phyloP scores from a whole-genome alignment of 2,888 invertebrate species.

The Euproctis similis region DNA sequence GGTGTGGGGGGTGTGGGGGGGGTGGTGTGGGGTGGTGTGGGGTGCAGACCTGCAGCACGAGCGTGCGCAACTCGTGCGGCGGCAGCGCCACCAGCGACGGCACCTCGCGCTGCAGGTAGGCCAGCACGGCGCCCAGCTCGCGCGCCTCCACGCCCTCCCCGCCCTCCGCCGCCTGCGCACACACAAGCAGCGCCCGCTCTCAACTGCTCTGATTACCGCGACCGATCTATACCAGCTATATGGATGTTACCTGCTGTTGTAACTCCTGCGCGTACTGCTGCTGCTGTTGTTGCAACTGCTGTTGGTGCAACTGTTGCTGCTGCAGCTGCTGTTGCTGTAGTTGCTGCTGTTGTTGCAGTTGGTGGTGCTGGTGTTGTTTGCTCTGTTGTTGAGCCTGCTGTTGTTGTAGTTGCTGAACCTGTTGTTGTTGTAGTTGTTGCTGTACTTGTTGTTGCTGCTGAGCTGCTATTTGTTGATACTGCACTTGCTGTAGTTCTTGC shows the following conservation, averaged over 20 bases:
- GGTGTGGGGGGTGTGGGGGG: background rate
- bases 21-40: background rate
- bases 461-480: constrained; percentile 24
- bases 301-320: constrained; percentile 40
- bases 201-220: too few species aligned
- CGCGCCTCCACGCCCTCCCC: constrained; percentile 50
- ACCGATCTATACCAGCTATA: background rate
- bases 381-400: constrained; percentile 54
- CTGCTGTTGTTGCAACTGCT: constrained; percentile 40
- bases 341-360: constrained; percentile 33
- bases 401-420: constrained; percentile 40
- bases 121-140: constrained; percentile 76
- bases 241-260: constrained; percentile 39
- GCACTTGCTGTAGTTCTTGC: constrained; percentile 40
- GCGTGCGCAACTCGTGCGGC: constrained; percentile 65
- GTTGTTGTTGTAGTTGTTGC: constrained; percentile 40
- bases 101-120: constrained; percentile 76
- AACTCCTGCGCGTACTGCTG: constrained; percentile 46
- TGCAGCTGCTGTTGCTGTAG: constrained; percentile 49
- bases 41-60: constrained; percentile 66
- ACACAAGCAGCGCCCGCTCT: constrained; percentile 37
- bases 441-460: constrained; percentile 33
- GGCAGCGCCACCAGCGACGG: constrained; percentile 69
- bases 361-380: constrained; percentile 32
- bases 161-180: constrained; percentile 34